These are phyloP conservation scores for Busseola fusca DNA, from an alignment of 2,888 invertebrate species.

Conservation along the genomic window DNA sequence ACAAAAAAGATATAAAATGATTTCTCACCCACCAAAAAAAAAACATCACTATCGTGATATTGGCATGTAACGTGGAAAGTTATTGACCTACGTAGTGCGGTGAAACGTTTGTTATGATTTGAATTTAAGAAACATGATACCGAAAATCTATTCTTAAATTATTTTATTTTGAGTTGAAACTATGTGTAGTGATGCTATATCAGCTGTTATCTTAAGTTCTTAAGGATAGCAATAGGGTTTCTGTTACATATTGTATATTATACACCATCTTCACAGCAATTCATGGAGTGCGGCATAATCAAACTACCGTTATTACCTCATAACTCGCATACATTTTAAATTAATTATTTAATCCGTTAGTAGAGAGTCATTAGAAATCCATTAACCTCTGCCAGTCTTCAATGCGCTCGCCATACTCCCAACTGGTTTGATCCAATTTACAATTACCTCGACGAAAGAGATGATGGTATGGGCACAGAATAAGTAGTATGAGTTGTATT, in stretches of 20 bases:
- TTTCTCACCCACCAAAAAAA: too few species aligned
- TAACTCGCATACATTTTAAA: slow-evolving; percentile 5
- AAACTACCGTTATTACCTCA: slow-evolving; percentile 16
- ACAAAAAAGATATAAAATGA: too few species aligned
- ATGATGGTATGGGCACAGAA: not conserved
- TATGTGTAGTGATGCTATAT: too few species aligned
- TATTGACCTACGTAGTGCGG: too few species aligned
- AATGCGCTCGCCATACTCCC: slow-evolving; percentile 1
- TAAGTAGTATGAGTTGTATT: not conserved
- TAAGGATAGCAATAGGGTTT: too few species aligned
- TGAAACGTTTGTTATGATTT: too few species aligned
- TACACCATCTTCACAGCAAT: not conserved
- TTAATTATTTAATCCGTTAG: slow-evolving; percentile 20
- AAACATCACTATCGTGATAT: too few species aligned
- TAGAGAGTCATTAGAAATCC: slow-evolving; percentile 46
- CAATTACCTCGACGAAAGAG: not conserved
- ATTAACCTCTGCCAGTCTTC: slow-evolving; percentile 33
- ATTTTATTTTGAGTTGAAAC: too few species aligned
- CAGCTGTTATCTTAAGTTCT: too few species aligned
- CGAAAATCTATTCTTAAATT: too few species aligned
- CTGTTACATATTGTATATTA: not conserved
- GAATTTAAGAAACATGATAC: too few species aligned
- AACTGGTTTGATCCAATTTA: slow-evolving; percentile 38
- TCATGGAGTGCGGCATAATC: not conserved
- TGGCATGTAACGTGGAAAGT: too few species aligned